Conservation (phyloP, 1,140 invertebrate genomes). For the Homarus americanus region DNA sequence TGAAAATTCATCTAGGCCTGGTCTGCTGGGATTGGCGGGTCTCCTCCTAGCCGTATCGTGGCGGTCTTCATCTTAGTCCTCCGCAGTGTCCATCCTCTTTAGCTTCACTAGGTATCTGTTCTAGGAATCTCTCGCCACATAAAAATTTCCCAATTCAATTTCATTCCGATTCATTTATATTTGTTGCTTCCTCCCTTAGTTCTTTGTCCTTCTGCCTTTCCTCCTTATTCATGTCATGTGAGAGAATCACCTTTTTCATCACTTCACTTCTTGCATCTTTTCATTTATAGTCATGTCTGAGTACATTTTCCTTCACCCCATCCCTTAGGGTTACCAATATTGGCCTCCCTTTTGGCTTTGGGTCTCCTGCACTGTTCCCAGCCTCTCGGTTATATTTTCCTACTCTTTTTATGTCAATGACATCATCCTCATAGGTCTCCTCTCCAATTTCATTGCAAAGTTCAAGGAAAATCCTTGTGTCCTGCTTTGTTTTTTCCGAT, state of each 20-base stretch:
- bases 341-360: neutral
- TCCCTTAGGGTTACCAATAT: neutral
- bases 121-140: neutral
- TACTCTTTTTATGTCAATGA: neutral
- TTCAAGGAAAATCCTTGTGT: neutral
- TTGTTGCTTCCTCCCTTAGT: neutral
- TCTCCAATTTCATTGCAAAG: neutral
- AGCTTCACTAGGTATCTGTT: no score
- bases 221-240: neutral
- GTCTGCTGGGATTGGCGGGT: no score
- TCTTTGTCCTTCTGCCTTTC: neutral
- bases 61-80: no score
- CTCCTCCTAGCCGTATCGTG: no score
- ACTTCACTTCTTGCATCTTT: conserved; percentile 82
- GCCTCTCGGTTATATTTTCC: neutral
- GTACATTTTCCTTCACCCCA: neutral
- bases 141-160: neutral
- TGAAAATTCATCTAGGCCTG: no score
- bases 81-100: no score
- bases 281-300: no score
- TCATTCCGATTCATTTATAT: neutral
- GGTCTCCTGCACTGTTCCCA: neutral
- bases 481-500: neutral
- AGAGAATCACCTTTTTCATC: conserved; percentile 4
- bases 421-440: neutral